Evolutionary conservation across 2,113 vertebrate genomes (phyloP).

Genomic region (Gymnobelideus leadbeateri): DNA sequence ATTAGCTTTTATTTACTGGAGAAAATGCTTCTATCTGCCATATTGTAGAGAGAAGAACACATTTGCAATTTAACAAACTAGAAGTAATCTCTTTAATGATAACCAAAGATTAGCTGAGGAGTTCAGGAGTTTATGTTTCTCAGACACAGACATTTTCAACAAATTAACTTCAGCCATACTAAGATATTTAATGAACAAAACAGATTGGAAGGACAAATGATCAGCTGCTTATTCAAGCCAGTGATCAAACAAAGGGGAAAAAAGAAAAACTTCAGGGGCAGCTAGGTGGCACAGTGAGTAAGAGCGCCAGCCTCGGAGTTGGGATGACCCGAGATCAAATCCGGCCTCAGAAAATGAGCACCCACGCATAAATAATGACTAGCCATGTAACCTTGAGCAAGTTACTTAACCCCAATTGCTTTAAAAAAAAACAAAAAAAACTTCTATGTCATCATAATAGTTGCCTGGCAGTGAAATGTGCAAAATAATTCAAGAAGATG

Average conservation of each 20-base stretch:
- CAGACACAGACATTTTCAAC: neutral
- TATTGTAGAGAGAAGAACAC: neutral
- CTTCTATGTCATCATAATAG: neutral
- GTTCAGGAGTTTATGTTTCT: conserved; percentile 21
- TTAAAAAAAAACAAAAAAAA: too few species aligned
- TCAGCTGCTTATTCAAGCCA: neutral
- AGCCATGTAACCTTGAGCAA: too few species aligned
- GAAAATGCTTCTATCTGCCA: neutral
- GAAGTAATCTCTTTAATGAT: conserved; percentile 49
- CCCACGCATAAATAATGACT: too few species aligned
- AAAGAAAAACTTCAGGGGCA: too few species aligned
- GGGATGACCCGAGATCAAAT: too few species aligned
- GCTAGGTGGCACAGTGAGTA: too few species aligned
- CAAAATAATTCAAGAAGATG: conserved; percentile 2
- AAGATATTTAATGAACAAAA: conserved; percentile 15
- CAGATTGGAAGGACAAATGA: neutral
- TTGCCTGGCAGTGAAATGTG: neutral
- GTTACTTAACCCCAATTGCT: too few species aligned
- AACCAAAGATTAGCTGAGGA: conserved; percentile 41
- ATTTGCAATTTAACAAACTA: conserved; percentile 52
- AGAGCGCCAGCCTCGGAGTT: too few species aligned
- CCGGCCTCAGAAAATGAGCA: too few species aligned
- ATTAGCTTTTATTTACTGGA: conserved; percentile 27
- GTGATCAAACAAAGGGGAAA: neutral
- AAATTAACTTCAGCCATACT: conserved; percentile 14